Evolutionary conservation across 2,888 invertebrate genomes (phyloP).

Genomic region (Zaprionus lineosus): DNA sequence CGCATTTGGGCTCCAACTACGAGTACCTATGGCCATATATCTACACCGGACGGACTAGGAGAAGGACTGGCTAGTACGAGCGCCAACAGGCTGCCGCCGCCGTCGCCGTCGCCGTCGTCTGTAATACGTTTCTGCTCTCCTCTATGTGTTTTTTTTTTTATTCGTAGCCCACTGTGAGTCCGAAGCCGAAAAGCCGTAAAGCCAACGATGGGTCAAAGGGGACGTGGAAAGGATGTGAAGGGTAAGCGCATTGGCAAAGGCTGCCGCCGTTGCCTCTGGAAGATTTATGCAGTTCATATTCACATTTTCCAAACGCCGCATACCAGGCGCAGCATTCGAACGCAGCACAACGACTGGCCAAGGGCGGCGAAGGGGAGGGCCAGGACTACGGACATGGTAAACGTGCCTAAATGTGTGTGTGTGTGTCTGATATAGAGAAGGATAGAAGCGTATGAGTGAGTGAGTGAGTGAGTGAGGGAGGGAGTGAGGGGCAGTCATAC

Average conservation of each 20-base stretch:
- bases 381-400: constrained; percentile 42
- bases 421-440: constrained; percentile 14
- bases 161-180: constrained; percentile 35
- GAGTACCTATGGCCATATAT: constrained; percentile 77
- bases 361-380: constrained; percentile 25
- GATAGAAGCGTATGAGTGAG: constrained; percentile 13
- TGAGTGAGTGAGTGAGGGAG: constrained; percentile 10
- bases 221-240: constrained; percentile 1
- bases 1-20: constrained; percentile 70
- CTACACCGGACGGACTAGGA: constrained; percentile 60
- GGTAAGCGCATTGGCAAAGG: constrained; percentile 63
- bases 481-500: not conserved
- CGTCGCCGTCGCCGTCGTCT: too few species aligned
- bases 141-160: constrained; percentile 29
- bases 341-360: too few species aligned
- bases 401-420: constrained; percentile 48
- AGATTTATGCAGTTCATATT: constrained; percentile 82
- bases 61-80: constrained; percentile 49
- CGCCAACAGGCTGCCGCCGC: constrained; percentile 58
- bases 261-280: constrained; percentile 77
- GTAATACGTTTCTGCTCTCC: constrained; percentile 13
- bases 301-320: constrained; percentile 79
- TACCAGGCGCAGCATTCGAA: constrained; percentile 73
- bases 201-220: constrained; percentile 41
- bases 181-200: constrained; percentile 77